Conservation (phyloP, 2,888 invertebrate species). For the Ischnura elegans region DNA sequence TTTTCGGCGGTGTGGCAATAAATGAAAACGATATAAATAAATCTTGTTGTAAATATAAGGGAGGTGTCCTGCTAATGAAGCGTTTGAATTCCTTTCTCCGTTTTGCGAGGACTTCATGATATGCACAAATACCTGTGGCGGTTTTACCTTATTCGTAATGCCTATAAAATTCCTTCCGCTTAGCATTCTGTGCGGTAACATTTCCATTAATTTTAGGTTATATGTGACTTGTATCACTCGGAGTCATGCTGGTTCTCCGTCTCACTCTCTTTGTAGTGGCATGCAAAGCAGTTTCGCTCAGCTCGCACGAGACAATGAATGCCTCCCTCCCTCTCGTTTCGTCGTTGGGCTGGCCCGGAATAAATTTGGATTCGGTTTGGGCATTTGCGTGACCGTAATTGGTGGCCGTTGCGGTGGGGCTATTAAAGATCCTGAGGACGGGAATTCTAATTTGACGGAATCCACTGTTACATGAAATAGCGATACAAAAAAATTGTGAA, state of each 20-base stretch:
- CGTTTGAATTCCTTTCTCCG: neutral
- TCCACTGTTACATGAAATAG: neutral
- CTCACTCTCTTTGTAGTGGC: neutral
- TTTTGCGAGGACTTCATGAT: no score
- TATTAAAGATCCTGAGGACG: neutral
- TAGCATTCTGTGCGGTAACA: no score
- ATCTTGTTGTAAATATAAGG: no score
- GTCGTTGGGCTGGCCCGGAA: conserved; percentile 18
- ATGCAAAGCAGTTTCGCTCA: conserved; percentile 42
- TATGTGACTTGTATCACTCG: neutral
- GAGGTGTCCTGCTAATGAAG: neutral
- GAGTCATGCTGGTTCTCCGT: neutral
- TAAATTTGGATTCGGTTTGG: conserved; percentile 40
- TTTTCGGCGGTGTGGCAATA: no score
- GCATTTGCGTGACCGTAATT: conserved; percentile 49
- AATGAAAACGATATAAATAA: no score
- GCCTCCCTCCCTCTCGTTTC: neutral
- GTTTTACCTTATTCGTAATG: no score
- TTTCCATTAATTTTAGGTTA: no score
- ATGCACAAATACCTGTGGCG: no score
- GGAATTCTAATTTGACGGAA: conserved; percentile 7
- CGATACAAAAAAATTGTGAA: conserved; percentile 18
- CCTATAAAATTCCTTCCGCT: no score
- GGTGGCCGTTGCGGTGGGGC: neutral
- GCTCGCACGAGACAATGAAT: conserved; percentile 28